Conservation (phyloP, 2,888 invertebrate species). For the Brenthis ino region DNA sequence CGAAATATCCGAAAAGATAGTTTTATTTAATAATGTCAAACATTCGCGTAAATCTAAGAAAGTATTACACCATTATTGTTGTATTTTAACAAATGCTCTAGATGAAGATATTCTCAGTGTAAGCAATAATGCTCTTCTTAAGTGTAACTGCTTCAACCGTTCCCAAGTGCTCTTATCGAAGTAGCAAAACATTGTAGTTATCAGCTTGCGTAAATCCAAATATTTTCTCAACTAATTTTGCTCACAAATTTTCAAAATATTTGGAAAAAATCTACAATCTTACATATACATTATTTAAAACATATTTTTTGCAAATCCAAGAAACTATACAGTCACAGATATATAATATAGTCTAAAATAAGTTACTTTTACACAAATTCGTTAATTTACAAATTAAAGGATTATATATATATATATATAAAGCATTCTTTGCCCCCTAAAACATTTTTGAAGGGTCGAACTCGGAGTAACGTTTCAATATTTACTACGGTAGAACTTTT, state of each 20-base stretch:
- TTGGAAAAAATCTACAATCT: too few species aligned
- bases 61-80: conserved; percentile 60
- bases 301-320: too few species aligned
- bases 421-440: too few species aligned
- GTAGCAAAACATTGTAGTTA: conserved; percentile 44
- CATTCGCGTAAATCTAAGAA: too few species aligned
- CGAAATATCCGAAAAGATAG: too few species aligned
- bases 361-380: too few species aligned
- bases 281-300: too few species aligned
- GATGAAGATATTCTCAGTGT: conserved; percentile 13
- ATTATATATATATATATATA: too few species aligned
- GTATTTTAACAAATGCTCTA: conserved; percentile 47
- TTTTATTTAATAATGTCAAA: too few species aligned
- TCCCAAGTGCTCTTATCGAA: conserved; percentile 41
- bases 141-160: conserved; percentile 57
- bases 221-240: conserved; percentile 28
- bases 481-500: neutral
- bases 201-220: conserved; percentile 36
- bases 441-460: neutral
- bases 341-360: too few species aligned
- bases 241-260: neutral
- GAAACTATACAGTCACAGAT: too few species aligned
- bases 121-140: conserved; percentile 62
- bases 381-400: too few species aligned
- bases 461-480: neutral